Evolutionary conservation across 1,140 invertebrate genomes (phyloP).

Genomic region (Gonatopus flavifemur): DNA sequence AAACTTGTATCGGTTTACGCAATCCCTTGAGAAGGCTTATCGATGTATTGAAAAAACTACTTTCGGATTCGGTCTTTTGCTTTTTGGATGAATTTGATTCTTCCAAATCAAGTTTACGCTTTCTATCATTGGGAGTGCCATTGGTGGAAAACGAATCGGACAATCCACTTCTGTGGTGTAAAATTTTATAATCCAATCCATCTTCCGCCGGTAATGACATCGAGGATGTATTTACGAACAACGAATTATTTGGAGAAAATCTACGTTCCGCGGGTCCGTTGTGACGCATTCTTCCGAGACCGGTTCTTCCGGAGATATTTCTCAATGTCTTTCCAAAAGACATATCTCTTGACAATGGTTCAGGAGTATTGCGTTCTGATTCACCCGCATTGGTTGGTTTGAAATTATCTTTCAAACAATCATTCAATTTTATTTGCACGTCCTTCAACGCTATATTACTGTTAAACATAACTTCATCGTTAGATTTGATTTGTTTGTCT

Average conservation of each 20-base stretch:
- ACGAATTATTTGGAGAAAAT: slow-evolving; percentile 42
- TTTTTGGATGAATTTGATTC: slow-evolving; percentile 28
- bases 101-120: slow-evolving; percentile 34
- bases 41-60: slow-evolving; percentile 35
- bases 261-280: slow-evolving; percentile 36
- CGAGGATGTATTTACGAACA: slow-evolving; percentile 44
- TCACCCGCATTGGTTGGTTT: slow-evolving; percentile 28
- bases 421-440: slow-evolving; percentile 44
- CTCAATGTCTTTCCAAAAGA: slow-evolving; percentile 46
- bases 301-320: slow-evolving; percentile 41
- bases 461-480: slow-evolving; percentile 2
- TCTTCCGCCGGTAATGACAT: slow-evolving; percentile 31
- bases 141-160: slow-evolving; percentile 24
- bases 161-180: slow-evolving; percentile 25
- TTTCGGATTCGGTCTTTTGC: slow-evolving; percentile 27
- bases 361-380: slow-evolving; percentile 16
- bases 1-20: slow-evolving; percentile 35
- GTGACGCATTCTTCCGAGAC: slow-evolving; percentile 38
- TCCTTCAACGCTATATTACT: slow-evolving; percentile 44
- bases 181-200: slow-evolving; percentile 22
- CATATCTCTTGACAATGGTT: slow-evolving; percentile 19
- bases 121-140: slow-evolving; percentile 31
- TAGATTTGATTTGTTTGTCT: slow-evolving; percentile 17
- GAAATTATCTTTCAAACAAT: slow-evolving; percentile 44
- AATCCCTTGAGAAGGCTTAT: slow-evolving; percentile 33